Conservation (phyloP, 2,888 invertebrate species). For the Fissipunctia ypsillon region DNA sequence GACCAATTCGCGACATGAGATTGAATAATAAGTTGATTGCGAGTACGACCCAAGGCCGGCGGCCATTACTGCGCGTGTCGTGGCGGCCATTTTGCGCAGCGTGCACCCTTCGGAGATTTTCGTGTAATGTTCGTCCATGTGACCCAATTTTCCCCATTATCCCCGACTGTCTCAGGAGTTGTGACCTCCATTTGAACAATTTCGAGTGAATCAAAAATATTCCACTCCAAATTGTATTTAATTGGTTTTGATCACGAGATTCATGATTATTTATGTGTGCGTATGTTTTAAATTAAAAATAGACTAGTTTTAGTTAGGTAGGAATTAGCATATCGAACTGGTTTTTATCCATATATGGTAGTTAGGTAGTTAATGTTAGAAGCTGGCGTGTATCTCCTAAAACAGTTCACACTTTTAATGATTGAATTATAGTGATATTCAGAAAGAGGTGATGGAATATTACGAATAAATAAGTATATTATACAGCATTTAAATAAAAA, state of each 20-base stretch:
- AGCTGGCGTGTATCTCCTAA: constrained; percentile 5
- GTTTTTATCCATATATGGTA: constrained; percentile 25
- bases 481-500: too few relatives aligned
- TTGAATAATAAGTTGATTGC: constrained; percentile 90
- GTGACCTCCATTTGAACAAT: constrained; percentile 33
- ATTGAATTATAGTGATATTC: constrained; percentile 12
- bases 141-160: constrained; percentile 72
- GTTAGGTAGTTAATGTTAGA: constrained; percentile 7
- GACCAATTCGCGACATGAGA: constrained; percentile 90
- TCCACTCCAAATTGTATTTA: constrained; percentile 25
- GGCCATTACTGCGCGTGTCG: constrained; percentile 83
- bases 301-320: constrained; percentile 28
- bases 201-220: constrained; percentile 33
- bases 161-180: constrained; percentile 34
- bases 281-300: constrained; percentile 35
- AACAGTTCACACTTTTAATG: constrained; percentile 19
- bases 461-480: constrained; percentile 9
- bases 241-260: constrained; percentile 15
- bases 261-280: constrained; percentile 25
- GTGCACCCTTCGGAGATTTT: constrained; percentile 76
- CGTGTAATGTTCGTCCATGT: constrained; percentile 71
- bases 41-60: constrained; percentile 87
- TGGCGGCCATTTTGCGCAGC: constrained; percentile 85
- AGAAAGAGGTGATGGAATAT: constrained; percentile 35
- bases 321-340: constrained; percentile 41